phyloP scores from a whole-genome alignment of 1,140 invertebrate genomes.

The Anastatus disparis region DNA sequence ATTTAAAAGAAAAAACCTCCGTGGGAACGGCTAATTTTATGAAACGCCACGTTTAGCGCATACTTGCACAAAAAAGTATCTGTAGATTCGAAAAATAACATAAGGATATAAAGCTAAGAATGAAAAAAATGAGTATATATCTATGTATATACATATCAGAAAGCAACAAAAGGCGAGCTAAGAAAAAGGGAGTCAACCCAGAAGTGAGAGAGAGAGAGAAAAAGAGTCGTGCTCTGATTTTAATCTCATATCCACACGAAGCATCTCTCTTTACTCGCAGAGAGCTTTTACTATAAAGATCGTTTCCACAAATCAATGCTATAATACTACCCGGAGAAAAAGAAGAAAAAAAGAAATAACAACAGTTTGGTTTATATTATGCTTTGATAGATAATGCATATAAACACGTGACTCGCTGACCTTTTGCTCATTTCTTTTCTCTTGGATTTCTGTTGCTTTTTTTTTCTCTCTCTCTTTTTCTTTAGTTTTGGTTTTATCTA shows the following conservation, averaged over 20 bases:
- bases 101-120: slow-evolving; percentile 8
- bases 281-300: slow-evolving; percentile 17
- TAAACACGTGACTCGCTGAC: slow-evolving; percentile 29
- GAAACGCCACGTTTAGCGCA: slow-evolving; percentile 10
- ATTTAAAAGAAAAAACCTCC: neutral
- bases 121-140: slow-evolving; percentile 13
- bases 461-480: neutral
- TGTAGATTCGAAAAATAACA: neutral
- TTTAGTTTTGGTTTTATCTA: neutral
- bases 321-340: too few species aligned
- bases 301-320: slow-evolving; percentile 38
- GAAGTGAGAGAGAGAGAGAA: too few species aligned
- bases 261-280: slow-evolving; percentile 14
- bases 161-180: slow-evolving; percentile 11
- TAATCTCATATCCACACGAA: slow-evolving; percentile 26
- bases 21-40: slow-evolving; percentile 37
- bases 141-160: too few species aligned
- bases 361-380: slow-evolving; percentile 18
- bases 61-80: slow-evolving; percentile 1
- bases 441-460: neutral
- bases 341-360: too few species aligned
- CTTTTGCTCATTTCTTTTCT: neutral
- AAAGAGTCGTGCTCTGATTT: slow-evolving; percentile 33
- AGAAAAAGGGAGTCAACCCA: slow-evolving; percentile 8
- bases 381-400: slow-evolving; percentile 19